phyloP scores from a whole-genome alignment of 2,113 vertebrate genomes.

The Silurus glanis region DNA sequence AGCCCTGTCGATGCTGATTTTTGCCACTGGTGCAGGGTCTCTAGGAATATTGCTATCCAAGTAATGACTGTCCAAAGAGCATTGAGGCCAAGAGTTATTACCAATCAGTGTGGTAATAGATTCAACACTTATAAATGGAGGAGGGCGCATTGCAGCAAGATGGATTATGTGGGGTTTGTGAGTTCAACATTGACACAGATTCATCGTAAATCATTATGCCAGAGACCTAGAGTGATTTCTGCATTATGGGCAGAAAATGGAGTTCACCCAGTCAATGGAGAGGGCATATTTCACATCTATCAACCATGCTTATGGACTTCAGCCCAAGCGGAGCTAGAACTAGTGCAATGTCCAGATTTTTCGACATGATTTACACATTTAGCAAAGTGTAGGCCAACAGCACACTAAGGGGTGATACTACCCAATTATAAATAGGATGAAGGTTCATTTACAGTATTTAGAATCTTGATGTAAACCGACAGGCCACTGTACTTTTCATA shows the following conservation, averaged over 20 bases:
- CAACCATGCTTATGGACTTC: constrained; percentile 72
- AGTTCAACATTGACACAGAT: constrained; percentile 83
- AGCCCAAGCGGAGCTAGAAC: constrained; percentile 71
- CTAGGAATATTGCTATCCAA: constrained; percentile 69
- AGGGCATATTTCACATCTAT: constrained; percentile 82
- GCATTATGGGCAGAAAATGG: constrained; percentile 82
- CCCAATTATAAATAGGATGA: background rate
- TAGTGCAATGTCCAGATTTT: constrained; percentile 2
- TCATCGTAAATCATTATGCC: constrained; percentile 84
- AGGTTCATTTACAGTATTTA: background rate
- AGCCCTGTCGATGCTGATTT: constrained; percentile 37
- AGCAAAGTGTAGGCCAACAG: background rate
- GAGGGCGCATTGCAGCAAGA: constrained; percentile 73
- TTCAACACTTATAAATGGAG: constrained; percentile 76
- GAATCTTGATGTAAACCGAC: background rate
- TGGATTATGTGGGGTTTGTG: constrained; percentile 79
- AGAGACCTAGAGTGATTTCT: constrained; percentile 80
- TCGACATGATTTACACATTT: background rate
- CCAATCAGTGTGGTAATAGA: constrained; percentile 79
- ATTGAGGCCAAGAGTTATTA: constrained; percentile 76
- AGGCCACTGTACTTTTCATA: background rate
- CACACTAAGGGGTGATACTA: background rate
- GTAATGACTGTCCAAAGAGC: constrained; percentile 76
- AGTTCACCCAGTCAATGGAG: constrained; percentile 82
- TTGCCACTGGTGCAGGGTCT: constrained; percentile 43